A percentile compares a stretch with the other conserved stretches of the same genome.
Evolutionary conservation across 2,113 vertebrate genomes (phyloP).

Genomic region (Athene cunicularia): DNA sequence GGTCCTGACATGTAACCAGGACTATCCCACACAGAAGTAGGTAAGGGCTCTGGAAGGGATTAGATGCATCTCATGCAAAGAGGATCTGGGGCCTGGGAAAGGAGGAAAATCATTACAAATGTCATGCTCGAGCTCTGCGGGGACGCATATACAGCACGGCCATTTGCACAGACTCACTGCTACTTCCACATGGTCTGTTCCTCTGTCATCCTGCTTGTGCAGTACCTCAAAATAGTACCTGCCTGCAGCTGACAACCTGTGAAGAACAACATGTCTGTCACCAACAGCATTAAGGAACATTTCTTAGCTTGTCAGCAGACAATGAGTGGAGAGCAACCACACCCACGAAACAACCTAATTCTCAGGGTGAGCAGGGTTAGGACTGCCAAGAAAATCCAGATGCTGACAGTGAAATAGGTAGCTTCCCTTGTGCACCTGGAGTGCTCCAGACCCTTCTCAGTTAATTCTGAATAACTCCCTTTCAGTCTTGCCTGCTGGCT

Average conservation of each 20-base stretch:
- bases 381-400: neutral
- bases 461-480: neutral
- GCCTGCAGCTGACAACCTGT: slow-evolving; percentile 79
- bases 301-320: neutral
- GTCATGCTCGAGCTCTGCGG: neutral
- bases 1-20: neutral
- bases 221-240: slow-evolving; percentile 95
- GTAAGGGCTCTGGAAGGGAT: neutral
- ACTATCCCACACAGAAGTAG: neutral
- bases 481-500: neutral
- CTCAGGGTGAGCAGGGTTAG: neutral
- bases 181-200: slow-evolving; percentile 92
- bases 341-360: neutral
- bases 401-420: neutral
- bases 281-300: neutral
- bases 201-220: slow-evolving; percentile 87
- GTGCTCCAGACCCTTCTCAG: neutral
- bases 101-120: neutral
- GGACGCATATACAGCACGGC: neutral
- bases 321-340: neutral
- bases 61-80: neutral
- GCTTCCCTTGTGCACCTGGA: neutral
- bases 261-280: neutral
- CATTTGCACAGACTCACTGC: slow-evolving; percentile 78
- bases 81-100: neutral